phyloP scores from a whole-genome alignment of 2,113 vertebrate species.

The Bubalus kerabau region DNA sequence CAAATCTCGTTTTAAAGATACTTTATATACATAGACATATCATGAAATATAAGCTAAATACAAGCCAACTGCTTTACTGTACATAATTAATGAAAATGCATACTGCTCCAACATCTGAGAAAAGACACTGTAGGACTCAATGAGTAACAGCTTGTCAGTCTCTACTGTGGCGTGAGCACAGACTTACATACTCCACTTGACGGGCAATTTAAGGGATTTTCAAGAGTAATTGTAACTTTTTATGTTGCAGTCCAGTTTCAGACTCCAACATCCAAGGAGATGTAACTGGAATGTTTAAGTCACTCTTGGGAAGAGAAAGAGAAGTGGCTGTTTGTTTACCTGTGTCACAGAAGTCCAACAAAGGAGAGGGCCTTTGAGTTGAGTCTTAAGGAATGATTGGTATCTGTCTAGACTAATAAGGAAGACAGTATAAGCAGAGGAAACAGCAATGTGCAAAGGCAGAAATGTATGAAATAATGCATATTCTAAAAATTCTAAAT shows the following conservation, averaged over 20 bases:
- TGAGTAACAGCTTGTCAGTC: background rate
- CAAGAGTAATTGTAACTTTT: background rate
- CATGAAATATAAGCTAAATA: background rate
- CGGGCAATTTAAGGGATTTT: background rate
- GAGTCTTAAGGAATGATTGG: background rate
- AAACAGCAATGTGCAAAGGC: background rate
- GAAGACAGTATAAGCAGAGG: background rate
- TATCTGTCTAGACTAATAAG: background rate
- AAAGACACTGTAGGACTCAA: background rate
- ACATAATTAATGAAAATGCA: constrained; percentile 30
- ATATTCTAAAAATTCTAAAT: background rate
- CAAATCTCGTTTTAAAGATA: background rate
- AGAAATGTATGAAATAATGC: background rate
- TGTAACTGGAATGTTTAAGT: background rate
- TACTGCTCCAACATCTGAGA: background rate
- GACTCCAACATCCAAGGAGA: background rate
- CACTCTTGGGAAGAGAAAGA: background rate
- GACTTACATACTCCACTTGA: background rate
- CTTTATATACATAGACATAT: background rate
- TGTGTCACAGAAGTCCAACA: background rate
- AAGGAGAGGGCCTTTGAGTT: background rate
- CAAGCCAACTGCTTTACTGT: constrained; percentile 33
- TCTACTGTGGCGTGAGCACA: background rate
- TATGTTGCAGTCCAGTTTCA: background rate
- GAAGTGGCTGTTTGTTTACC: background rate